A percentile compares a stretch with the other conserved stretches of the same genome.
Conservation (phyloP, 2,888 invertebrate species). For the Amblyjoppa fuscipennis region DNA sequence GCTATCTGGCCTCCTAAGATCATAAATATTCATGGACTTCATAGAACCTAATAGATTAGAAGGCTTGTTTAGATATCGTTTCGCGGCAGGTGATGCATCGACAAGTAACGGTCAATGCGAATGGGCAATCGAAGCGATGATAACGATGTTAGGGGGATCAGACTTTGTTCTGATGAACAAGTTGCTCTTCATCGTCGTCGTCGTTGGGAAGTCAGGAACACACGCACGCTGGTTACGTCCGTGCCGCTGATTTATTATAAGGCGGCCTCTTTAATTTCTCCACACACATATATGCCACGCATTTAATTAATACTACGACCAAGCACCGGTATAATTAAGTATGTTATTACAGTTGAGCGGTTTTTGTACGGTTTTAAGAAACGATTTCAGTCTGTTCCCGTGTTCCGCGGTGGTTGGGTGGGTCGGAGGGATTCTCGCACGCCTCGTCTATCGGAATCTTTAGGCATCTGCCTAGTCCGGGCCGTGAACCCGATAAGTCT, state of each 20-base stretch:
- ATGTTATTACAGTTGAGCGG: constrained; percentile 71
- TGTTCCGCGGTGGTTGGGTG: constrained; percentile 77
- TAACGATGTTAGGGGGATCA: not conserved
- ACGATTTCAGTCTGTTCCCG: constrained; percentile 75
- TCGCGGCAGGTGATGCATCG: not conserved
- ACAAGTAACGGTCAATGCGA: not conserved
- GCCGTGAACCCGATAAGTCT: not conserved
- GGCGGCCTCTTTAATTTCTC: constrained; percentile 5
- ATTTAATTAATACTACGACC: constrained; percentile 48
- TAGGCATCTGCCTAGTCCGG: not conserved
- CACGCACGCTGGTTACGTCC: not conserved
- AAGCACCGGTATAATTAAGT: constrained; percentile 49
- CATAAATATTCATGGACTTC: not conserved
- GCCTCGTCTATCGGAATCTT: not conserved
- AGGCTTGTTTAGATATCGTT: not conserved
- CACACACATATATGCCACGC: constrained; percentile 25
- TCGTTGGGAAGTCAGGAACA: constrained; percentile 1
- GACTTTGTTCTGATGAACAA: not conserved
- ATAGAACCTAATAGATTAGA: not conserved
- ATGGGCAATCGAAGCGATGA: not conserved
- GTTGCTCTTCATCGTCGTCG: not conserved
- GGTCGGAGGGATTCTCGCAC: constrained; percentile 68
- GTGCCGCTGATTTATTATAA: not conserved
- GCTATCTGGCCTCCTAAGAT: not conserved
- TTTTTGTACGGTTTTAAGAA: constrained; percentile 51